These are phyloP conservation scores for Natrix natrix DNA, from an alignment of 2,797 vertebrate genomes.

Conservation along the genomic window DNA sequence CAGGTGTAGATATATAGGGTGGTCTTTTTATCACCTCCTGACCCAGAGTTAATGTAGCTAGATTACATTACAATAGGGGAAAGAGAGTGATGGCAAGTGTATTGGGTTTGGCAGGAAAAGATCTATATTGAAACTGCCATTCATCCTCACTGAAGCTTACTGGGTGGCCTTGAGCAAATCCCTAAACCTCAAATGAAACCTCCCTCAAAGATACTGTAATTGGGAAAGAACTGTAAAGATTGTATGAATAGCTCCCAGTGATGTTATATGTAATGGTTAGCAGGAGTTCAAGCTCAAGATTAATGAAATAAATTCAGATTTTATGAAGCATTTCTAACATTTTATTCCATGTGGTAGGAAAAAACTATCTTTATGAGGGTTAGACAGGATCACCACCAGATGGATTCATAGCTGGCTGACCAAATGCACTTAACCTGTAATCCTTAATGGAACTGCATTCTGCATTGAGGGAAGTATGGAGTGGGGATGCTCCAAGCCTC, in stretches of 20 bases:
- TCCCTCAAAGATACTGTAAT: background rate
- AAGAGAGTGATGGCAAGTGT: background rate
- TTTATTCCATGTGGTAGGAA: background rate
- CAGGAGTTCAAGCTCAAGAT: background rate
- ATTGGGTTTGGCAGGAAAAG: constrained; percentile 1
- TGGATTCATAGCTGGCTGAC: background rate
- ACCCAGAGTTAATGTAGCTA: constrained; percentile 18
- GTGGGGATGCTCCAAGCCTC: background rate
- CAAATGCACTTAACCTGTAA: background rate
- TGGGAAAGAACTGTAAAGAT: background rate
- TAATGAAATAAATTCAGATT: background rate
- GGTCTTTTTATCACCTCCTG: constrained; percentile 1
- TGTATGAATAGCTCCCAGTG: background rate
- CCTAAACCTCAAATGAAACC: background rate
- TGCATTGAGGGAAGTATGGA: background rate
- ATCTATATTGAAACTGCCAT: background rate
- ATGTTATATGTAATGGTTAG: background rate
- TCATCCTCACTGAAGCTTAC: background rate
- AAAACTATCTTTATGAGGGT: background rate
- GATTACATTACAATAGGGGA: background rate
- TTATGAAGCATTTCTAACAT: background rate
- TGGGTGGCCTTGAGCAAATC: constrained; percentile 14
- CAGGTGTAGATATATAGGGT: constrained; percentile 20
- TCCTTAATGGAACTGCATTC: background rate
- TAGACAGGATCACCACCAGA: background rate